phyloP scores from a whole-genome alignment of 2,113 vertebrate species.

The Rhabdomys dilectus region DNA sequence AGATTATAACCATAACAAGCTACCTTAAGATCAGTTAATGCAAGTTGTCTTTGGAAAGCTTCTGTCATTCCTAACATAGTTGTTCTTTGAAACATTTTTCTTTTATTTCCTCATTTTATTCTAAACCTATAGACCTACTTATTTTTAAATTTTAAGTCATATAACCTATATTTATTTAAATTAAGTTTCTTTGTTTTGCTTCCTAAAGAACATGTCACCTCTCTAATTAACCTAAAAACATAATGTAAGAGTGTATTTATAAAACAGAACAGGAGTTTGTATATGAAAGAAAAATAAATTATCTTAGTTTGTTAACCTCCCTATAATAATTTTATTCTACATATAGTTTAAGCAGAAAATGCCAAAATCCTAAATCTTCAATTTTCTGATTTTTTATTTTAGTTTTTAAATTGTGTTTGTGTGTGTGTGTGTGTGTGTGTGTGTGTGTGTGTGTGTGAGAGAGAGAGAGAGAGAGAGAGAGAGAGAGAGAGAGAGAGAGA shows the following conservation, averaged over 20 bases:
- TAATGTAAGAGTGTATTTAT: not conserved
- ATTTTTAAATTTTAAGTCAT: not conserved
- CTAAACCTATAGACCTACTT: not conserved
- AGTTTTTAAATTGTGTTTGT: not conserved
- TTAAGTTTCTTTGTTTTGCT: not conserved
- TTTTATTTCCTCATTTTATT: not conserved
- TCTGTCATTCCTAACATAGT: not conserved
- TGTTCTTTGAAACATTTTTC: not conserved
- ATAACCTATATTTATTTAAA: not conserved
- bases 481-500: too few species aligned
- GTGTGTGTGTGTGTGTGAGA: too few species aligned
- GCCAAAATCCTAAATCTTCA: not conserved
- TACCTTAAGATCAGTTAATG: not conserved
- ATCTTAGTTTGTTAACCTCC: not conserved
- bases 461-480: too few species aligned
- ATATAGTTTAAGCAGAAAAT: not conserved
- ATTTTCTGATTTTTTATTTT: not conserved
- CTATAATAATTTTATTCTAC: not conserved
- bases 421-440: not conserved
- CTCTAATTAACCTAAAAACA: constrained; percentile 50
- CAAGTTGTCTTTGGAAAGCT: not conserved
- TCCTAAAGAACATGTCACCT: not conserved
- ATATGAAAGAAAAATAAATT: constrained; percentile 20
- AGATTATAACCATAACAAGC: not conserved
- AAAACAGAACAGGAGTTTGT: not conserved